Evolutionary conservation across 2,797 vertebrate genomes (phyloP).

Genomic region (Myotis vivesi): DNA sequence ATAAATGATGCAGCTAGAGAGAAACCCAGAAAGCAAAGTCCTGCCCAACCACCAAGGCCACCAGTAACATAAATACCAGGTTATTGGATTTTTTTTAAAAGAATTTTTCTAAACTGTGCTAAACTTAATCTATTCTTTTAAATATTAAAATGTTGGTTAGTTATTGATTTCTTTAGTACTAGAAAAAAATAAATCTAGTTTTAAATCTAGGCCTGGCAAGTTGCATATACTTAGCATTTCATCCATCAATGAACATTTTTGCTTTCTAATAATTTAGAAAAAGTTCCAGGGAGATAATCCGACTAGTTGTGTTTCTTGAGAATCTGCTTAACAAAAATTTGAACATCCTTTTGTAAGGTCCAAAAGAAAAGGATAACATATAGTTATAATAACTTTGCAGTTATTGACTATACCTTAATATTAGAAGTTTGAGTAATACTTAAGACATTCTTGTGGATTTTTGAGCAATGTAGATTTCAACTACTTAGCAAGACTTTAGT

Average conservation of each 20-base stretch:
- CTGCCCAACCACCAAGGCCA: not conserved
- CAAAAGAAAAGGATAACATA: not conserved
- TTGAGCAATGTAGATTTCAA: not conserved
- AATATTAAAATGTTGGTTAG: not conserved
- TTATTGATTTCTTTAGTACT: not conserved
- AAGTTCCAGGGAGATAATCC: not conserved
- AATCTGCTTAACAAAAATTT: constrained; percentile 11
- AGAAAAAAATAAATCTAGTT: not conserved
- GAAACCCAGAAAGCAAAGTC: not conserved
- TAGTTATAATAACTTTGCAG: not conserved
- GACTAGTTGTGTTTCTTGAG: not conserved
- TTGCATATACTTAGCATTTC: constrained; percentile 1
- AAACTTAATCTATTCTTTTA: not conserved
- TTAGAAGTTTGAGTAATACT: not conserved
- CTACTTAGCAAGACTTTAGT: not conserved
- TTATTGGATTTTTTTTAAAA: not conserved
- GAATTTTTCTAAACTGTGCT: not conserved
- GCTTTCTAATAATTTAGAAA: not conserved
- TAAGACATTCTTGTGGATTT: not conserved
- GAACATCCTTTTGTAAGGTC: not conserved
- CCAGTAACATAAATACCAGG: not conserved
- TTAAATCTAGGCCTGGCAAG: not conserved
- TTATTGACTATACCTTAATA: not conserved
- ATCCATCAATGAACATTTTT: not conserved
- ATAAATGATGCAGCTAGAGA: not conserved